Evolutionary conservation across 1,140 invertebrate species (phyloP), one percentile per base, ranked within the genome.

Genomic region (Scaptomyza graminum): DNA sequence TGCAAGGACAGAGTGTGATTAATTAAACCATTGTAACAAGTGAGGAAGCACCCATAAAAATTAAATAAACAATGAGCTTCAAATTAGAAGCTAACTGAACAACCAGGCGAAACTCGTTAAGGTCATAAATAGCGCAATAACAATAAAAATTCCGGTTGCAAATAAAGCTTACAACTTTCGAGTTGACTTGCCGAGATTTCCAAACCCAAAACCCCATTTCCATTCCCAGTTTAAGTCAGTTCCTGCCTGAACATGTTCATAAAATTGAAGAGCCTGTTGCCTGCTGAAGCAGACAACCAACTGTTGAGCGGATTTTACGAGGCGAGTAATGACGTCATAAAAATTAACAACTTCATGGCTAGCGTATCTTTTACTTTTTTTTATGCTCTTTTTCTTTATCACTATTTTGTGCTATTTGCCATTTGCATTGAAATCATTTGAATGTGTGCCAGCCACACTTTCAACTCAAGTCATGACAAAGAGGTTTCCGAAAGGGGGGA

Each of bases 281-380:
- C 68, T 61, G 28, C 41, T 61, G 57, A 39, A 66, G 66, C 68
- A 39, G 64, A 60, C 52, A 74, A 65, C 82, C 87, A 90, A 88
- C 83, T 90, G 87, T 90, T 90, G 87, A 88, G 54, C 63, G 74
- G 41, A 80, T 88, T 90, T 90, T 90, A 90, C 87, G 88, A 90
- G 76, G 76, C 88, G 74, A 82, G 79, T 90, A 90, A 90, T 90
- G 88, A 87, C 82, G 79, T 83, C 88, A 90, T 90, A 89, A 90
- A 90, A 90, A 90, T 90, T 90, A 90, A 90, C 84, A 89, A 75
- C 85, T 80, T 76, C 79, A 73, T 76, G 78, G 71, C 55, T 67
- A 59, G 60, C 54, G 54, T 46, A 61, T 62, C 54, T 64, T 46
- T 39, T 57, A 1, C 18, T 18, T 22, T 28, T 46, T 41, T 13